A percentile compares a stretch with the other conserved stretches of the same genome.
phyloP scores from a whole-genome alignment of 2,888 invertebrate species.

The Eristalinus sepulchralis region DNA sequence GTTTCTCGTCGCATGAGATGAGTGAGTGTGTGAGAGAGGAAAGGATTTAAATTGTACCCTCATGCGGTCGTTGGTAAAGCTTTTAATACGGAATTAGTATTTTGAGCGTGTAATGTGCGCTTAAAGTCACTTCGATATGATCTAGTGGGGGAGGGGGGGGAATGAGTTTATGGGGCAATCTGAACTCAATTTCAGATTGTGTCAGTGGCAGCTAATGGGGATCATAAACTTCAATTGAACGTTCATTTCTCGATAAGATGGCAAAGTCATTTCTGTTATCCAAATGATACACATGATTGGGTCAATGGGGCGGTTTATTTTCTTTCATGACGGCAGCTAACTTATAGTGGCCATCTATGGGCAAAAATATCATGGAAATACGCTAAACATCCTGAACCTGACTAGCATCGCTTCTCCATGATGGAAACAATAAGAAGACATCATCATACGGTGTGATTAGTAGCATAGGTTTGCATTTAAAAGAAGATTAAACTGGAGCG shows the following conservation, averaged over 20 bases:
- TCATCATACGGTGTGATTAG: too few species aligned
- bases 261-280: not conserved
- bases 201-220: not conserved
- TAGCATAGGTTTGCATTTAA: too few species aligned
- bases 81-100: constrained; percentile 4
- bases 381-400: too few species aligned
- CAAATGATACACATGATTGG: not conserved
- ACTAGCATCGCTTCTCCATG: too few species aligned
- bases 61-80: constrained; percentile 6
- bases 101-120: not conserved
- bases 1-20: not conserved
- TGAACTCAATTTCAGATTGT: not conserved
- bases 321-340: too few species aligned
- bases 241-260: not conserved
- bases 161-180: not conserved
- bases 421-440: too few species aligned
- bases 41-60: not conserved
- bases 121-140: not conserved
- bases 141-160: not conserved
- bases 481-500: too few species aligned
- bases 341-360: too few species aligned
- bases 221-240: not conserved
- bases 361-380: too few species aligned
- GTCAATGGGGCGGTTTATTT: not conserved
- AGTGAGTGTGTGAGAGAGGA: not conserved